These are phyloP conservation scores for Riparia riparia DNA, from an alignment of 2,113 vertebrate genomes.

Conservation along the genomic window DNA sequence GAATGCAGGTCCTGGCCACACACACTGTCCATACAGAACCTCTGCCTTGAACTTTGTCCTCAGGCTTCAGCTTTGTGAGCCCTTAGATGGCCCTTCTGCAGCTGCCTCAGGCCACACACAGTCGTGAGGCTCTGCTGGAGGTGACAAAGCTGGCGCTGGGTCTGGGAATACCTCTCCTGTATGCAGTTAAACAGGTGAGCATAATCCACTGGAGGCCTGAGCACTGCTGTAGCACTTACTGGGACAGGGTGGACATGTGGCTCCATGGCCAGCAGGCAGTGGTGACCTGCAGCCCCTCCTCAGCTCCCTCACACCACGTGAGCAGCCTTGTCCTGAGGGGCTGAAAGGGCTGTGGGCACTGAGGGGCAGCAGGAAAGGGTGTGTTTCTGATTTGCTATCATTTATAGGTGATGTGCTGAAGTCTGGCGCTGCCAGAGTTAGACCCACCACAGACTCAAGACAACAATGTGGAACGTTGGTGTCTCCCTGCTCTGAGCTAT, in stretches of 20 bases:
- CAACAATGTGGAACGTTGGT: rapidly evolving
- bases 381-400: background rate
- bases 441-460: background rate
- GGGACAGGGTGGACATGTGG: background rate
- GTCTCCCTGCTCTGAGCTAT: background rate
- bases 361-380: background rate
- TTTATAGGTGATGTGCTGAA: background rate
- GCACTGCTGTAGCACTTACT: background rate
- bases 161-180: background rate
- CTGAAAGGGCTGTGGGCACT: background rate
- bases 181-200: background rate
- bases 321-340: background rate
- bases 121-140: background rate
- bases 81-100: background rate
- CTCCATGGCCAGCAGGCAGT: background rate
- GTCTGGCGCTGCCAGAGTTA: background rate
- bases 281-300: background rate
- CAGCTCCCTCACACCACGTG: background rate
- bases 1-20: constrained; percentile 11
- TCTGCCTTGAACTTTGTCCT: constrained; percentile 7
- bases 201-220: background rate
- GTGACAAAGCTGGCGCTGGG: background rate
- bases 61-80: background rate
- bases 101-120: constrained; percentile 19
- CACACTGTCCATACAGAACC: background rate